A percentile compares a stretch with the other conserved stretches of the same genome.
phyloP scores from a whole-genome alignment of 2,797 vertebrate genomes.

The Megalops cyprinoides region DNA sequence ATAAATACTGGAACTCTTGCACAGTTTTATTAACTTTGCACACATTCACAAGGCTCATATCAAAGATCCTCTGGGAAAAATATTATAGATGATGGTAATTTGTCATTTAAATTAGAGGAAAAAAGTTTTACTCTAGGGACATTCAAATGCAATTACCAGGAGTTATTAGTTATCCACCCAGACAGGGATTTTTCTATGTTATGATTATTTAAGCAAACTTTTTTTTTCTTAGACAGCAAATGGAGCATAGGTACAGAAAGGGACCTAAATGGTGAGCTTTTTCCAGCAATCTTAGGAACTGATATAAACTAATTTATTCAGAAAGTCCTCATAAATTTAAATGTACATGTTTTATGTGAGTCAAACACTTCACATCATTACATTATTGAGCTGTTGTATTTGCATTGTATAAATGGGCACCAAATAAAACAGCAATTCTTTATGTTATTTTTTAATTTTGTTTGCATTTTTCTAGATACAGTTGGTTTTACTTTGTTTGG shows the following conservation, averaged over 20 bases:
- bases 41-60: conserved; percentile 22
- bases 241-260: not conserved
- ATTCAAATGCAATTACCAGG: conserved; percentile 49
- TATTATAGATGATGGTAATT: conserved; percentile 48
- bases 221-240: not conserved
- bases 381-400: too few relatives aligned
- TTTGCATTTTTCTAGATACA: too few relatives aligned
- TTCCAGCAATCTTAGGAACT: too few relatives aligned
- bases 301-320: too few relatives aligned
- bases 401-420: too few relatives aligned
- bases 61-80: conserved; percentile 24
- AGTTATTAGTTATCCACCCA: conserved; percentile 48
- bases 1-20: conserved; percentile 20
- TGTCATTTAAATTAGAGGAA: conserved; percentile 52
- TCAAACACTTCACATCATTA: too few relatives aligned
- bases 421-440: too few relatives aligned
- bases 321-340: too few relatives aligned
- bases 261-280: not conserved
- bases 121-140: conserved; percentile 48
- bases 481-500: too few relatives aligned
- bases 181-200: conserved; percentile 14
- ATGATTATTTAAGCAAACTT: not conserved
- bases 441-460: too few relatives aligned
- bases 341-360: too few relatives aligned
- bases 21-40: conserved; percentile 33